Evolutionary conservation across 2,797 vertebrate genomes (phyloP).

Genomic region (Enteromius radiatus): DNA sequence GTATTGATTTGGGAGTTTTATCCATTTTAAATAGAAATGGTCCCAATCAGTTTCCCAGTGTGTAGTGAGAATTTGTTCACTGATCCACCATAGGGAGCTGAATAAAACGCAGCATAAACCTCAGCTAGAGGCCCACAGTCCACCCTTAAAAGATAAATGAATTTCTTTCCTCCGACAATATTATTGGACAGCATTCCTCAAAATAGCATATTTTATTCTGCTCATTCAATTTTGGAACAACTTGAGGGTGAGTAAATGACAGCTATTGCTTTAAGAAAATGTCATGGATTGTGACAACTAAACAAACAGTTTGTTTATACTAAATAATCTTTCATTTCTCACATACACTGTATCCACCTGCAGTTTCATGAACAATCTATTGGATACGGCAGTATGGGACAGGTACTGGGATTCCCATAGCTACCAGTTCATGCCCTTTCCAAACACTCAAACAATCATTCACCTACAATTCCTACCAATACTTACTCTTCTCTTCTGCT

Average conservation of each 20-base stretch:
- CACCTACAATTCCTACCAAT: constrained; percentile 16
- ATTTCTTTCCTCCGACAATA: neutral
- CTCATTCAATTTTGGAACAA: neutral
- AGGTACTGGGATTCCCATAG: neutral
- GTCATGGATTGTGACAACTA: constrained; percentile 57
- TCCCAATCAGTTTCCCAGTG: too few species aligned
- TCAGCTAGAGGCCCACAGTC: neutral
- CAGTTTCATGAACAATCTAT: neutral
- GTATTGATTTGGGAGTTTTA: neutral
- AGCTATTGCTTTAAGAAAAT: neutral
- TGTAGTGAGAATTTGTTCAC: neutral
- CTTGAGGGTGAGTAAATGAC: neutral
- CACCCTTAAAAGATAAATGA: neutral
- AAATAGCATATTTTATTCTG: neutral
- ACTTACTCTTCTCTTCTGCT: constrained; percentile 70
- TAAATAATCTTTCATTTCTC: neutral
- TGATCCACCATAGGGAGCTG: neutral
- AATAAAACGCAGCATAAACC: neutral
- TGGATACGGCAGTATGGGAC: neutral
- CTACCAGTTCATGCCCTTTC: constrained; percentile 58
- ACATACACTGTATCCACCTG: neutral
- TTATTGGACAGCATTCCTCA: neutral
- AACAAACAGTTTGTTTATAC: constrained; percentile 44
- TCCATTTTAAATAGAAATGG: neutral
- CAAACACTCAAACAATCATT: constrained; percentile 27